A percentile compares a stretch with the other conserved stretches of the same genome.
Evolutionary conservation across 2,888 invertebrate species (phyloP).

Genomic region (Campoplex nolae): DNA sequence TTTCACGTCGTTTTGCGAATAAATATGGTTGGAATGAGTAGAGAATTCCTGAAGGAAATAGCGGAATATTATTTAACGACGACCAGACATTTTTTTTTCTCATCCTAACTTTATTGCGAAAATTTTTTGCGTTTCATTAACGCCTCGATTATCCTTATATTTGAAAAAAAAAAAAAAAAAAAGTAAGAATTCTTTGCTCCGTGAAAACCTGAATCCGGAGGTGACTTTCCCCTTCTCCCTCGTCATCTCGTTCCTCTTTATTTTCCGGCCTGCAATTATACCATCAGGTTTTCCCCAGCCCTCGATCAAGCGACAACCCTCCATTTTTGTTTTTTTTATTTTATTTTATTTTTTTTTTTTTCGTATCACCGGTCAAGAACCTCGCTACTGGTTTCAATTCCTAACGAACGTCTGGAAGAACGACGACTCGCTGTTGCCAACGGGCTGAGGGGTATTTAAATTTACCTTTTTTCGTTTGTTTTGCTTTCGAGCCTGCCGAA

Average conservation of each 20-base stretch:
- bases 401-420: not conserved
- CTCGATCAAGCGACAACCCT: constrained; percentile 8
- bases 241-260: constrained; percentile 17
- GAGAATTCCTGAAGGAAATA: not conserved
- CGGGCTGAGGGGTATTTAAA: not conserved
- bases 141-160: not conserved
- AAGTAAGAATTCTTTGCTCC: not conserved
- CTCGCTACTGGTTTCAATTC: constrained; percentile 1
- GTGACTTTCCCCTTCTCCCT: not conserved
- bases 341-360: not conserved
- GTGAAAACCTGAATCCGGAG: constrained; percentile 37
- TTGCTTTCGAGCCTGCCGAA: not conserved
- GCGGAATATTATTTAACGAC: not conserved
- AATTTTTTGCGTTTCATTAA: not conserved
- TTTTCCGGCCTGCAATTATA: constrained; percentile 14
- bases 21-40: not conserved
- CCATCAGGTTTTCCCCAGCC: constrained; percentile 28
- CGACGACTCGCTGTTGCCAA: not conserved
- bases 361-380: constrained; percentile 30
- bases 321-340: constrained; percentile 14
- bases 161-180: not conserved
- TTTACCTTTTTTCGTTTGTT: not conserved
- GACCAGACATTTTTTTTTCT: not conserved
- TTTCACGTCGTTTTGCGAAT: not conserved
- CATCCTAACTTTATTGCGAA: not conserved